Evolutionary conservation across 2,797 vertebrate species (phyloP), one percentile per base, ranked within the genome.

Genomic region (Anabas testudineus): DNA sequence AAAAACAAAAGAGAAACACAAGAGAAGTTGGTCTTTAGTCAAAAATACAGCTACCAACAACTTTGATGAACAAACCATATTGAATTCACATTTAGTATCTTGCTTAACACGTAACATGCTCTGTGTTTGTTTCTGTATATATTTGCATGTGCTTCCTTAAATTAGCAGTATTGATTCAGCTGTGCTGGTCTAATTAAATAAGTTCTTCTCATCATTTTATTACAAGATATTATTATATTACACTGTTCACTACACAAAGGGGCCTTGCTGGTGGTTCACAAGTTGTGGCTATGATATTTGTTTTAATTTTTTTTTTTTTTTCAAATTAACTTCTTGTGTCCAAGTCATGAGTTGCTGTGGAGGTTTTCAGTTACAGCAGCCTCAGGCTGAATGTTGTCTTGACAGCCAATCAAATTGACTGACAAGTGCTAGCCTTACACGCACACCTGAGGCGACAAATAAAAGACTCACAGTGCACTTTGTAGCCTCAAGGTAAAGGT

Each of bases 321-420:
- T 65, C n/a, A 60, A 47, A 69, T 73, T 42, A 5, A 62, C 42
- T 71, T 75, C 55, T 26, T 63, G 51, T 58, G 66, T 73, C 63
- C 58, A 32, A 42, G 56, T 75, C 48, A 71, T 82, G 30, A 47
- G 41, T 45, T 68, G 54, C 49, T 53, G 42, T 26, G 45, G 56
- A 63, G 79, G 26, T 64, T 74, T 71, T 49, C 36, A 67, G 78
- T 75, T 83, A 36, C 62, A 41, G 43, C 60, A 15, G 85, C 91
- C 84, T 74, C 70, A 15, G 83, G 90, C 71, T 76, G 37, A 81
- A 74, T 66, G 81, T 84, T 53, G 51, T 71, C 55, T 82, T 71
- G 69, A 75, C 78, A 78, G 75, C 71, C 67, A 81, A 63, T 92
- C 88, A 92, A 74, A 58, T 46, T 90, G 90, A 91, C 63, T 91